Conservation (phyloP, 2,113 vertebrate genomes). For the Protobothrops flavoviridis region DNA sequence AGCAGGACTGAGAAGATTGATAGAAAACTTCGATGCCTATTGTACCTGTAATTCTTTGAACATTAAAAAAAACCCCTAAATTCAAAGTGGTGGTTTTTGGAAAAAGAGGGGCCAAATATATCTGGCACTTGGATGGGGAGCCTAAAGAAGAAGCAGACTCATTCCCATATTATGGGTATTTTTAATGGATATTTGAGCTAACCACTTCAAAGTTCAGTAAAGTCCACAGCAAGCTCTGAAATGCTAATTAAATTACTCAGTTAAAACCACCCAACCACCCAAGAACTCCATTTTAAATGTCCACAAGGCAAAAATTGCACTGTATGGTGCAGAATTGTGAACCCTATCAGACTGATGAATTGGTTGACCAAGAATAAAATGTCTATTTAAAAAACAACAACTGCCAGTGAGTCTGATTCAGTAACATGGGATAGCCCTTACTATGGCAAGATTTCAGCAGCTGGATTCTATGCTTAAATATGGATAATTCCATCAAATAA, state of each 20-base stretch:
- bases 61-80: not conserved
- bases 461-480: not conserved
- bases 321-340: not conserved
- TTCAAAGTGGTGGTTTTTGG: not conserved
- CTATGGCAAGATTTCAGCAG: not conserved
- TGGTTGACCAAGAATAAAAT: not conserved
- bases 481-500: not conserved
- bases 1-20: not conserved
- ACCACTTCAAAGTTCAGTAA: not conserved
- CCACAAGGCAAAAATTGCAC: not conserved
- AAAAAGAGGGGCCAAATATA: not conserved
- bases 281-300: not conserved
- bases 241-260: not conserved
- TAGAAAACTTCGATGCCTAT: not conserved
- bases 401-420: not conserved
- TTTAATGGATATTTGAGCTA: not conserved
- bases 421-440: not conserved
- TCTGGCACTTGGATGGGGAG: not conserved
- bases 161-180: not conserved
- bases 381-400: not conserved
- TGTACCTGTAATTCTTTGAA: not conserved
- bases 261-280: not conserved
- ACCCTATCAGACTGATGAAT: not conserved
- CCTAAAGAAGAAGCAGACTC: not conserved
- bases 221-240: not conserved